Percentiles rank a stretch among this genome's conserved stretches.
Conservation (phyloP, 2,888 invertebrate species). For the Sarcophaga rosellei region DNA sequence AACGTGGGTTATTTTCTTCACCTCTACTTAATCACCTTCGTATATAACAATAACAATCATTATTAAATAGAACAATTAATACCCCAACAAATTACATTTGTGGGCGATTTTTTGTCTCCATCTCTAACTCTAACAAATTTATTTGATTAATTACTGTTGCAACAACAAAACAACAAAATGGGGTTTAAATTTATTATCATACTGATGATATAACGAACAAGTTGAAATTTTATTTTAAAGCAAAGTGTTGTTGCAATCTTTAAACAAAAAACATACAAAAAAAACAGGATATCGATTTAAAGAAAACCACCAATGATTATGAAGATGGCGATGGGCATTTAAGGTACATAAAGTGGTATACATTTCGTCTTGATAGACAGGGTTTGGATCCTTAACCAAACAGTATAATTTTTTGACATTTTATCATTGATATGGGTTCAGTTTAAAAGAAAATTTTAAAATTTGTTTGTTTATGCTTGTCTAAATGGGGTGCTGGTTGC, state of each 20-base stretch:
- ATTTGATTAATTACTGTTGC: constrained; percentile 60
- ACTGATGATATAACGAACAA: not conserved
- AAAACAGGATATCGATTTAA: not conserved
- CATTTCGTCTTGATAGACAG: constrained; percentile 4
- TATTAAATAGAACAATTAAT: not conserved
- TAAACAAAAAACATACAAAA: not conserved
- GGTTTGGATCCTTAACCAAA: constrained; percentile 34
- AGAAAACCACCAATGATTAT: not conserved
- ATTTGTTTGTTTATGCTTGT: constrained; percentile 10
- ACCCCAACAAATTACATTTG: not conserved
- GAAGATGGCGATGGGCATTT: not conserved
- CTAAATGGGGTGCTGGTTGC: not conserved
- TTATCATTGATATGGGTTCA: constrained; percentile 60
- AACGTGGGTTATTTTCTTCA: constrained; percentile 63
- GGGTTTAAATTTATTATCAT: not conserved
- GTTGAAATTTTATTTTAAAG: not conserved
- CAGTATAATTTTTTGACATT: constrained; percentile 55
- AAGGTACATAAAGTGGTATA: constrained; percentile 9
- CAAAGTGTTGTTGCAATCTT: not conserved
- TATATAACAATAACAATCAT: not conserved
- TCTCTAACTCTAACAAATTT: constrained; percentile 30
- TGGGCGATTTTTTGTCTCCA: not conserved
- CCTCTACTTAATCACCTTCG: constrained; percentile 60
- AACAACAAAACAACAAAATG: constrained; percentile 24
- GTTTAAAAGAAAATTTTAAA: constrained; percentile 1